Percentiles rank a stretch among this genome's conserved stretches.
Conservation (phyloP, 2,888 invertebrate species). For the Leptogaster cylindrica region DNA sequence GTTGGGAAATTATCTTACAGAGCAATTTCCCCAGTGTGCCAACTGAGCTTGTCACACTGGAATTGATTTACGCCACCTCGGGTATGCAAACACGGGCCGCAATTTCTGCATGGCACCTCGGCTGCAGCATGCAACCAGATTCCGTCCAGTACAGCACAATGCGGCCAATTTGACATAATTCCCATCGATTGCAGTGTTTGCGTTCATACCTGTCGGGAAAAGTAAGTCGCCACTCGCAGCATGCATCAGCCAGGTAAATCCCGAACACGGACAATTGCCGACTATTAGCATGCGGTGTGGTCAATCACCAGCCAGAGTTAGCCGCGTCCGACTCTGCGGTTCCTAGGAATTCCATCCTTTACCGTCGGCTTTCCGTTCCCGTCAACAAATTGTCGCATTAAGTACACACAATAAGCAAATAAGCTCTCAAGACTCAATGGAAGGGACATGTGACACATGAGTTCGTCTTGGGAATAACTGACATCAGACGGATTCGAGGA, state of each 20-base stretch:
- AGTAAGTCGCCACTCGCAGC: neutral
- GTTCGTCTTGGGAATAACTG: neutral
- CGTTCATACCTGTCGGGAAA: conserved; percentile 33
- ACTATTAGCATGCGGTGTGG: conserved; percentile 46
- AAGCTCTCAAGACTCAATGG: conserved; percentile 30
- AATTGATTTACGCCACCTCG: conserved; percentile 22
- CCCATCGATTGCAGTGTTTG: conserved; percentile 44
- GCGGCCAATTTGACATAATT: conserved; percentile 43
- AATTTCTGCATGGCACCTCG: conserved; percentile 11
- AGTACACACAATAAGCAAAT: conserved; percentile 46
- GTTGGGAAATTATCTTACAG: conserved; percentile 12
- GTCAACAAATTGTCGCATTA: conserved; percentile 47
- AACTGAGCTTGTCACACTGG: conserved; percentile 15
- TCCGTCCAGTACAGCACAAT: conserved; percentile 37
- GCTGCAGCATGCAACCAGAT: neutral
- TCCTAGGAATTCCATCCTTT: conserved; percentile 33
- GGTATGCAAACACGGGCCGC: conserved; percentile 18
- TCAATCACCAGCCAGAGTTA: conserved; percentile 41
- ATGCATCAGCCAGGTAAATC: conserved; percentile 2
- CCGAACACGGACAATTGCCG: conserved; percentile 36
- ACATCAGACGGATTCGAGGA: conserved; percentile 23
- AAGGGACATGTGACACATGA: conserved; percentile 4
- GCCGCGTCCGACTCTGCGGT: conserved; percentile 12
- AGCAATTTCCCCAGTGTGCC: conserved; percentile 17
- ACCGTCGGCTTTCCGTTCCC: conserved; percentile 44